A percentile compares a stretch with the other conserved stretches of the same genome.
Conservation (phyloP, 2,888 invertebrate genomes). For the Diogma glabrata region DNA sequence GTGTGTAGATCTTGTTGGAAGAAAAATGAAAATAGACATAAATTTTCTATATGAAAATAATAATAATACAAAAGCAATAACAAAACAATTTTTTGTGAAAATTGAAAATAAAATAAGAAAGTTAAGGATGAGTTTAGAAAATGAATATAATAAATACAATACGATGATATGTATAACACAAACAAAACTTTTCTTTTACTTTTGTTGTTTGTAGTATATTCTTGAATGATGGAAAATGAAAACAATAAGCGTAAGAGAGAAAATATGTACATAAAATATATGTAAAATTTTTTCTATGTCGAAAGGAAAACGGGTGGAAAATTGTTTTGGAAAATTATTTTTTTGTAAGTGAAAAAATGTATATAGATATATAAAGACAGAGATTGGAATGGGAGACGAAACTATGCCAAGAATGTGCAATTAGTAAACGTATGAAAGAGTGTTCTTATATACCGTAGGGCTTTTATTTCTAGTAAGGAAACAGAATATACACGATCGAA, state of each 20-base stretch:
- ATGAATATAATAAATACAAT: no score
- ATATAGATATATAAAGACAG: conserved; percentile 25
- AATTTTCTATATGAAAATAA: no score
- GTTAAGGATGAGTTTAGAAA: no score
- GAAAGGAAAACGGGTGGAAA: conserved; percentile 9
- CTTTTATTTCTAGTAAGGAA: conserved; percentile 2
- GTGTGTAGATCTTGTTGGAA: no score
- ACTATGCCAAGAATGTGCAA: conserved; percentile 96
- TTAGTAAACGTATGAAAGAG: conserved; percentile 53
- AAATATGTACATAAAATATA: background rate
- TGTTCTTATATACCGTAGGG: conserved; percentile 19
- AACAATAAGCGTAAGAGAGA: no score
- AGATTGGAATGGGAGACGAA: conserved; percentile 65
- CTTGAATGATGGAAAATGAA: no score
- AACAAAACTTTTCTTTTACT: no score
- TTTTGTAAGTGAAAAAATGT: background rate
- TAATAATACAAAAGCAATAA: conserved; percentile 5
- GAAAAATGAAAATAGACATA: no score
- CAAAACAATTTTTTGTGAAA: conserved; percentile 7
- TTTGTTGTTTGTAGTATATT: no score
- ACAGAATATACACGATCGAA: no score
- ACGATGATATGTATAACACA: no score
- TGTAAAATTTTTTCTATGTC: background rate
- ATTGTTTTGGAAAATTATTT: conserved; percentile 7
- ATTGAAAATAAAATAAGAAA: conserved; percentile 4